Evolutionary conservation across 2,888 invertebrate genomes (phyloP).

Genomic region (Spodoptera littoralis): DNA sequence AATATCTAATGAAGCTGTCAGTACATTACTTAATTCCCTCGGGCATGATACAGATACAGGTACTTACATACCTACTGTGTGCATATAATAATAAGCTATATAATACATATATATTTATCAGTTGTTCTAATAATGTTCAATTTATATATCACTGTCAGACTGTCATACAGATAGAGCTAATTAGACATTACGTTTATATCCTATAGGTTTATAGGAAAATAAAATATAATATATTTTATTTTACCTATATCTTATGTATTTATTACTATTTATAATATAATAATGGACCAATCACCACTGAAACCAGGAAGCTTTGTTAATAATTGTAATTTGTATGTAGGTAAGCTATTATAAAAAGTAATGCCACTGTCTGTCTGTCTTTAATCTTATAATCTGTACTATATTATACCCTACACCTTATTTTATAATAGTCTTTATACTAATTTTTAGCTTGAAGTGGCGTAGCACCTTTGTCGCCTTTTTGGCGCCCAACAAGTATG

Average conservation of each 20-base stretch:
- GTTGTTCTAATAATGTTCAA: not conserved
- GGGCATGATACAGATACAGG: too few species aligned
- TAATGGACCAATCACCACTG: slow-evolving; percentile 42
- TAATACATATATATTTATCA: not conserved
- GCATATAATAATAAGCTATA: too few species aligned
- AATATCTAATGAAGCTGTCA: too few species aligned
- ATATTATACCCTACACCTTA: too few species aligned
- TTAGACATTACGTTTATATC: slow-evolving; percentile 11
- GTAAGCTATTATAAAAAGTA: too few species aligned
- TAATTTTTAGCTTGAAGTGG: too few species aligned
- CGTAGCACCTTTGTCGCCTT: too few species aligned
- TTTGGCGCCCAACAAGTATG: too few species aligned
- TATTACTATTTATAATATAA: slow-evolving; percentile 11
- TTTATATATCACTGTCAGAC: slow-evolving; percentile 6
- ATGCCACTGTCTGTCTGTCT: too few species aligned
- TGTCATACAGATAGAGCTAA: not conserved
- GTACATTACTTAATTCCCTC: slow-evolving; percentile 3
- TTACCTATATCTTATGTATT: slow-evolving; percentile 23
- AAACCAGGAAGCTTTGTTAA: slow-evolving; percentile 48
- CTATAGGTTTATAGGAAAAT: slow-evolving; percentile 21
- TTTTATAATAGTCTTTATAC: too few species aligned
- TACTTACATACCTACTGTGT: too few species aligned
- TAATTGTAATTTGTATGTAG: slow-evolving; percentile 28
- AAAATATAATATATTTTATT: slow-evolving; percentile 16
- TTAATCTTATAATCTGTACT: too few species aligned